A percentile compares a stretch with the other conserved stretches of the same genome.
These are phyloP conservation scores for Eulithis testata DNA, from an alignment of 2,888 invertebrate species.

Conservation along the genomic window DNA sequence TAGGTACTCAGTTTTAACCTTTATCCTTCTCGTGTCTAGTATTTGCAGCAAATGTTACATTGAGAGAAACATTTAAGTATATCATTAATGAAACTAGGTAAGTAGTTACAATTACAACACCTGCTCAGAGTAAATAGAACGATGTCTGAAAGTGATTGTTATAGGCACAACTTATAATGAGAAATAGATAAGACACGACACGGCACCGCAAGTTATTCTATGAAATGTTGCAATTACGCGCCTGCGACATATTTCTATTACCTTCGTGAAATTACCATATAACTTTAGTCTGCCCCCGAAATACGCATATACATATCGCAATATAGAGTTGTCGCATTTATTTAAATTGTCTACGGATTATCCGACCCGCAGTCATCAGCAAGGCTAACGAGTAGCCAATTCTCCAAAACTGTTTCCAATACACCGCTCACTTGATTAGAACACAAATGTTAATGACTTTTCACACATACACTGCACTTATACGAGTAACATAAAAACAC, in stretches of 20 bases:
- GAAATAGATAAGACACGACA: slow-evolving; percentile 57
- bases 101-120: slow-evolving; percentile 28
- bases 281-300: slow-evolving; percentile 61
- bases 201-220: slow-evolving; percentile 45
- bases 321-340: slow-evolving; percentile 64
- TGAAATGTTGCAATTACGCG: slow-evolving; percentile 49
- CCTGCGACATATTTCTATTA: slow-evolving; percentile 36
- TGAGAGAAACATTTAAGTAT: too few relatives aligned
- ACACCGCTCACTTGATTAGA: slow-evolving; percentile 71
- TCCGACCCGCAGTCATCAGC: slow-evolving; percentile 54
- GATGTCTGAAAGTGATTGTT: slow-evolving; percentile 28
- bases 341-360: slow-evolving; percentile 56
- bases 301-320: slow-evolving; percentile 62
- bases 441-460: slow-evolving; percentile 67
- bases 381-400: slow-evolving; percentile 75
- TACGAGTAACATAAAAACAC: slow-evolving; percentile 20
- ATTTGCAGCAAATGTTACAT: too few relatives aligned
- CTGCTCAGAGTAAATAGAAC: slow-evolving; percentile 39
- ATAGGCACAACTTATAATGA: slow-evolving; percentile 30
- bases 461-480: slow-evolving; percentile 63
- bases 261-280: slow-evolving; percentile 28
- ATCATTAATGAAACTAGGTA: not conserved
- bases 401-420: slow-evolving; percentile 62
- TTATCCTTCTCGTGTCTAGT: too few relatives aligned
- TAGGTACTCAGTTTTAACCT: too few relatives aligned